Percentiles rank a stretch among this genome's conserved stretches.
Conservation (phyloP, 2,888 invertebrate species). For the Alsophila aescularia region DNA sequence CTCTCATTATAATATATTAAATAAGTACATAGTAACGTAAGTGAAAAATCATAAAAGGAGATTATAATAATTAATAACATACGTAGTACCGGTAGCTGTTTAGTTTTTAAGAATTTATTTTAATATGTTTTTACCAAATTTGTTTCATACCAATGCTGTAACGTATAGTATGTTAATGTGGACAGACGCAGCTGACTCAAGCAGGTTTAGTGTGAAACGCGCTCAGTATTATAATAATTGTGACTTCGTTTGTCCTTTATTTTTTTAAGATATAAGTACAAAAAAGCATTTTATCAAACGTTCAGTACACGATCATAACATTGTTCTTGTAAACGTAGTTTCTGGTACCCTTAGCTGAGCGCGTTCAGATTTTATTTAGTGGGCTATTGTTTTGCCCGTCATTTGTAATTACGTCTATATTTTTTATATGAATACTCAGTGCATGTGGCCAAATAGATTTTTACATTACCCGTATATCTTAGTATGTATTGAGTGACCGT, state of each 20-base stretch:
- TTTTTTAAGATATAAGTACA: constrained; percentile 12
- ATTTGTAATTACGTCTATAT: constrained; percentile 10
- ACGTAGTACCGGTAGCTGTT: constrained; percentile 74
- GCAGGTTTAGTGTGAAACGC: constrained; percentile 12
- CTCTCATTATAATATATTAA: constrained; percentile 44
- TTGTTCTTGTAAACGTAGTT: not conserved
- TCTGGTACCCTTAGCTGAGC: constrained; percentile 8
- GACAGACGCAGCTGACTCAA: constrained; percentile 49
- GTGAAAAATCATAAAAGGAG: constrained; percentile 54
- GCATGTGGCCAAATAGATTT: constrained; percentile 59
- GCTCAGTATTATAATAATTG: constrained; percentile 9
- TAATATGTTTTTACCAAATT: constrained; percentile 75
- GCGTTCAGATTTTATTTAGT: constrained; percentile 29
- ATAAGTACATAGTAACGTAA: constrained; percentile 33
- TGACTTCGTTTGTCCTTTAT: not conserved
- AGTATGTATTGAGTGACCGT: constrained; percentile 30
- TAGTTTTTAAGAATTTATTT: constrained; percentile 70
- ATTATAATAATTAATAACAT: constrained; percentile 71
- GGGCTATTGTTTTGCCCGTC: constrained; percentile 15
- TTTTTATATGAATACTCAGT: constrained; percentile 41
- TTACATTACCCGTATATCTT: constrained; percentile 30
- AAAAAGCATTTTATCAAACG: not conserved
- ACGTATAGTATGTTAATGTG: constrained; percentile 62
- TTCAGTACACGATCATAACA: not conserved
- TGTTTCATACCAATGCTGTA: constrained; percentile 81